These are phyloP conservation scores for Limosa lapponica DNA, from an alignment of 2,797 vertebrate species.

Conservation along the genomic window DNA sequence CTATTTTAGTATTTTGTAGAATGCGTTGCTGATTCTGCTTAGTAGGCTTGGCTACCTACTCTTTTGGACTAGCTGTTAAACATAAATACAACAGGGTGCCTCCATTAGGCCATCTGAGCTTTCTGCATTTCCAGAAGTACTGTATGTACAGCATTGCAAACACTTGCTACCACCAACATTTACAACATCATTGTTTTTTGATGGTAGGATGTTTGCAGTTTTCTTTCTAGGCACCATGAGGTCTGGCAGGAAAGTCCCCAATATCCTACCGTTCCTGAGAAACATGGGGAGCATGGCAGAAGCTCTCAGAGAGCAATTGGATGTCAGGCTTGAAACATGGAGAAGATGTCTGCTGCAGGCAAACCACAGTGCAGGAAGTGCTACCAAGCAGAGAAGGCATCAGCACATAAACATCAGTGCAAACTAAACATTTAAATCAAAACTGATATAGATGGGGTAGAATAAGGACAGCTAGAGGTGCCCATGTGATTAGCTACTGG, in stretches of 20 bases:
- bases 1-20: neutral
- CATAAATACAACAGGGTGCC: neutral
- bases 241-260: neutral
- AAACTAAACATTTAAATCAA: neutral
- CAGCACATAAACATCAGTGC: neutral
- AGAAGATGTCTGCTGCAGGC: neutral
- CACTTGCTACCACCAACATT: neutral
- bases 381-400: neutral
- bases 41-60: neutral
- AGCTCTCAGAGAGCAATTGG: neutral
- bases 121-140: neutral
- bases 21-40: neutral
- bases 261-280: neutral
- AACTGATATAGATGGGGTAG: neutral
- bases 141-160: rapidly evolving
- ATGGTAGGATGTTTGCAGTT: neutral
- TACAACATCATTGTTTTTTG: rapidly evolving
- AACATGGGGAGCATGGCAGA: rapidly evolving
- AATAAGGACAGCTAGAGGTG: neutral
- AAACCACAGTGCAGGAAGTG: neutral
- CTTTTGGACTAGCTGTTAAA: neutral
- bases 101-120: neutral
- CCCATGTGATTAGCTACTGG: neutral
- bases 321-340: neutral
- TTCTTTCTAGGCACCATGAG: neutral